Conservation (phyloP, 2,797 vertebrate genomes). For the Catharus ustulatus region DNA sequence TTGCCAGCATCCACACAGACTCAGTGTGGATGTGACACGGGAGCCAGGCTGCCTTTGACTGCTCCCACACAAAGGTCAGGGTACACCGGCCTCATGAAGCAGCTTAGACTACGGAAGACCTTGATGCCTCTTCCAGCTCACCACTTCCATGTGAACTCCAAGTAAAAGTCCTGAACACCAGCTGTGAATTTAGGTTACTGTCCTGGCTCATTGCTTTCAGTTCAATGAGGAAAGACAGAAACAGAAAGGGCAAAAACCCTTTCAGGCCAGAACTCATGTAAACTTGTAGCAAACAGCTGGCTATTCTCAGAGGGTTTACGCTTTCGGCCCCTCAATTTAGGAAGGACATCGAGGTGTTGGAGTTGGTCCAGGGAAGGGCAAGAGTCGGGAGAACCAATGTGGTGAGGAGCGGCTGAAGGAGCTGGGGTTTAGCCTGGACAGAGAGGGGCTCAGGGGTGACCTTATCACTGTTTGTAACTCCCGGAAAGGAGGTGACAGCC, state of each 20-base stretch:
- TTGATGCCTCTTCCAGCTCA: neutral
- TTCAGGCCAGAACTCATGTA: neutral
- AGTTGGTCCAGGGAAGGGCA: neutral
- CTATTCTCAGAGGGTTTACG: neutral
- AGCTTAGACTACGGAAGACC: neutral
- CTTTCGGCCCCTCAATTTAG: neutral
- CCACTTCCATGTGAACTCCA: neutral
- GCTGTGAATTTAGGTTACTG: neutral
- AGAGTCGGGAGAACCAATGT: neutral
- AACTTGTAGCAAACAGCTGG: neutral
- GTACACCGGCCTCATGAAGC: accelerated
- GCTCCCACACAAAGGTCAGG: neutral
- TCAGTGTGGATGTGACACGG: accelerated
- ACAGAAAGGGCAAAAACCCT: accelerated
- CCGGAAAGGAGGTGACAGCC: neutral
- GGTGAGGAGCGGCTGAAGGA: neutral
- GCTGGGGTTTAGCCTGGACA: neutral
- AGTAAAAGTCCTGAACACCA: neutral
- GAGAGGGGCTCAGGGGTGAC: neutral
- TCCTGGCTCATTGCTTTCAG: neutral
- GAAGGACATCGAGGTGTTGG: neutral
- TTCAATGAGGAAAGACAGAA: neutral
- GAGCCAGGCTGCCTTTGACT: neutral
- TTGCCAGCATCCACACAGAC: neutral
- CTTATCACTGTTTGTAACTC: neutral